Evolutionary conservation across 2,113 vertebrate species (phyloP), one percentile per base, ranked within the genome.

Genomic region (Collichthys lucidus): DNA sequence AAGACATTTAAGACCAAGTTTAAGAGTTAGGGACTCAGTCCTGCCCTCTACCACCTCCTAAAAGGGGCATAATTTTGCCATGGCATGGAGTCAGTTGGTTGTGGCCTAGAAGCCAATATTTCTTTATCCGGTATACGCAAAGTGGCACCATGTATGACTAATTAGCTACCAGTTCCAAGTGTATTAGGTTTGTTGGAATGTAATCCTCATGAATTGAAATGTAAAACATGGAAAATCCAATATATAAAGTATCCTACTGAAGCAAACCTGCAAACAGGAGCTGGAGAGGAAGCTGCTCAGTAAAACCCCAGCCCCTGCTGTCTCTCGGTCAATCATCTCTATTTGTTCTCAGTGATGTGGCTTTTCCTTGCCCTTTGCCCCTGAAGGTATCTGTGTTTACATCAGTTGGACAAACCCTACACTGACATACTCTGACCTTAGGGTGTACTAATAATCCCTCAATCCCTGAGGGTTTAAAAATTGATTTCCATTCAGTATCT

Each of bases 401-500:
- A 72, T 61, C 60, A 62, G 20, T 76, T 64, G 42, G 56, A 68
- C 19, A 68, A 68, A 70, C 50, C 61, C 15, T 24, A 52, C 24
- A 73, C 59, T 4, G 47, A 50, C 67, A 69, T 3, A 49, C 57
- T 79, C 57, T 59, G 52, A 84, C 77, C 73, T 74, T 3, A 55
- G 57, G 19, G 15, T 26, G 53, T 52, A 65, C 65, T 50, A 64
- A 79, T 69, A 78, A 79, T 52, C 53, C 74, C 49, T 71, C 59
- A 50, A 67, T 60, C 19, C 76, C 59, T 11, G 16, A 52, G n/a
- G 71, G 67, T 50, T 76, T 53, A 44, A 2, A 7, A 7, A 88
- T 77, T 74, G 68, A 85, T 62, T 88, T 77, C 59, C 62, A 84
- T 9, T 80, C 56, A 31, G 26, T 44, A 65, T 87, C 40, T 65